Conservation (phyloP, 2,113 vertebrate genomes). For the Okapia johnstoni region DNA sequence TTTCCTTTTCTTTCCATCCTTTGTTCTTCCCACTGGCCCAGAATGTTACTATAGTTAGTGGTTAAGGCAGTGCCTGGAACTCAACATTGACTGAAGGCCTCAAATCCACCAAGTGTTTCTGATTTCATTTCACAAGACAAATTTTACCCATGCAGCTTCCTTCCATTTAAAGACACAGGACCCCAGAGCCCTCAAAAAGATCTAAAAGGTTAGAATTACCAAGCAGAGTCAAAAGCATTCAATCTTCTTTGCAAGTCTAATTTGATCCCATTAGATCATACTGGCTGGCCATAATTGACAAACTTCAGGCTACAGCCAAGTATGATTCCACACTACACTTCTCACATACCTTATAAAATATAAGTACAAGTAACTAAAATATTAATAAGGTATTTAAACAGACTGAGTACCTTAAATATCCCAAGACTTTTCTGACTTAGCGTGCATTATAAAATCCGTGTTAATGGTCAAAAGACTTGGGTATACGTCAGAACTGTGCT, state of each 20-base stretch:
- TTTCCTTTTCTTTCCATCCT: constrained; percentile 21
- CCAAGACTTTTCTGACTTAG: neutral
- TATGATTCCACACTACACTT: neutral
- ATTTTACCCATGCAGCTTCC: constrained; percentile 61
- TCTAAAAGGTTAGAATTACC: constrained; percentile 72
- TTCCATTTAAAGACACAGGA: constrained; percentile 66
- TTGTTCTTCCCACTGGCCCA: neutral
- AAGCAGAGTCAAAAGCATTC: constrained; percentile 47
- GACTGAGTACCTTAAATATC: neutral
- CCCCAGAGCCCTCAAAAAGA: constrained; percentile 49
- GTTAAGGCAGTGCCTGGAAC: neutral
- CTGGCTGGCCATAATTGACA: constrained; percentile 19
- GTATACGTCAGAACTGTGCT: neutral
- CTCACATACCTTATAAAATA: neutral
- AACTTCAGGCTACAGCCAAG: neutral
- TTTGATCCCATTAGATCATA: constrained; percentile 63
- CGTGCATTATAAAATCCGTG: neutral
- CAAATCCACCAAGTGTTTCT: constrained; percentile 38
- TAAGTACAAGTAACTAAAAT: neutral
- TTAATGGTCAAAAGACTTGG: constrained; percentile 9
- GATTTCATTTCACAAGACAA: constrained; percentile 34
- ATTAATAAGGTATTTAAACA: constrained; percentile 27
- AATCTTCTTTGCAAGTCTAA: neutral
- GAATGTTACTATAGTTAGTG: constrained; percentile 41
- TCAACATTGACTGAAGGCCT: neutral